Evolutionary conservation across 92 coral and sea anemone genomes (phyloP).

Genomic region (Siderastrea radians): DNA sequence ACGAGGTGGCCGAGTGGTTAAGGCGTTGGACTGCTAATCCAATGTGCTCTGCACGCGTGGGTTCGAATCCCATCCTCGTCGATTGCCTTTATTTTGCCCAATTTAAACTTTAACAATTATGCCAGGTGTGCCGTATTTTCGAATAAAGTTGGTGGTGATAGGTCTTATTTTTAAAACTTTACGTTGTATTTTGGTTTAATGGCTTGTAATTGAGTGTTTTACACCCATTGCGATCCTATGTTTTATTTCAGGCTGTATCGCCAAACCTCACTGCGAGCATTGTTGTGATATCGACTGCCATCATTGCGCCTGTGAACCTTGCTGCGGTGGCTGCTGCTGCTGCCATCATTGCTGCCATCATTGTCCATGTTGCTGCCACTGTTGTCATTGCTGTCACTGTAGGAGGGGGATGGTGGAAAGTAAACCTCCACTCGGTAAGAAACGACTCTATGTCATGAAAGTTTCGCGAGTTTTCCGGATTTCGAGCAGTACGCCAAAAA

Average conservation of each 20-base stretch:
- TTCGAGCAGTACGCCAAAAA: too few relatives aligned
- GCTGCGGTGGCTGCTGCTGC: constrained; percentile 44
- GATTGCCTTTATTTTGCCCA: too few relatives aligned
- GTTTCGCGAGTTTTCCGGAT: too few relatives aligned
- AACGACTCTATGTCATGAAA: too few relatives aligned
- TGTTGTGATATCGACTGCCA: constrained; percentile 46
- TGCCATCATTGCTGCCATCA: constrained; percentile 51
- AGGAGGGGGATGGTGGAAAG: constrained; percentile 29
- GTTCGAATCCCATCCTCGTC: constrained; percentile 85
- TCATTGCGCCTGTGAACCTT: constrained; percentile 47
- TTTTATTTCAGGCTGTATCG: constrained; percentile 6
- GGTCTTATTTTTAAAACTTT: too few relatives aligned
- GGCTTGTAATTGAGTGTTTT: background rate
- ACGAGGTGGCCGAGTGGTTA: constrained; percentile 97
- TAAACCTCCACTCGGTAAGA: constrained; percentile 31
- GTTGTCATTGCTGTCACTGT: constrained; percentile 44
- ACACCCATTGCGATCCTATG: constrained; percentile 6
- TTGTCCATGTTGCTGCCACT: constrained; percentile 44
- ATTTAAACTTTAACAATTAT: too few relatives aligned
- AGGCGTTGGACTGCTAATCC: constrained; percentile 97
- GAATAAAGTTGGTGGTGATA: background rate
- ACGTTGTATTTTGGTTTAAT: too few relatives aligned
- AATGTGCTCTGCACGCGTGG: constrained; percentile 97
- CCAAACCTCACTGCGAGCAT: constrained; percentile 49
- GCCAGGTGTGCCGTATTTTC: too few relatives aligned